Evolutionary conservation across 2,888 invertebrate genomes (phyloP).

Genomic region (Podotricha telesiphe): DNA sequence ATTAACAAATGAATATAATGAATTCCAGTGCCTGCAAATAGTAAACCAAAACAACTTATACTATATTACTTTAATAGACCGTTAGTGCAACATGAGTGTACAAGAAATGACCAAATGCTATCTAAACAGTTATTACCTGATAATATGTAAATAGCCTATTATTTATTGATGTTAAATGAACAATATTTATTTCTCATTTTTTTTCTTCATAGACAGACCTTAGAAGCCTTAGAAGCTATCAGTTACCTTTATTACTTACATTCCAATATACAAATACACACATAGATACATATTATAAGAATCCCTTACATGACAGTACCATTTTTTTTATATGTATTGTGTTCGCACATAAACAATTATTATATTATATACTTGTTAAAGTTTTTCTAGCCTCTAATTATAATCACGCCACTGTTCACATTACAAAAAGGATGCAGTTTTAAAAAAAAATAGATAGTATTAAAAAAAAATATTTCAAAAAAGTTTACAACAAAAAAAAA

Average conservation of each 20-base stretch:
- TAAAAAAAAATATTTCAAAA: constrained; percentile 53
- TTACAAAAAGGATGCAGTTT: constrained; percentile 46
- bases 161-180: constrained; percentile 67
- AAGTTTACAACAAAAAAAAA: constrained; percentile 50
- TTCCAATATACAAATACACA: constrained; percentile 61
- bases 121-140: constrained; percentile 64
- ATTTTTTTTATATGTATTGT: constrained; percentile 42
- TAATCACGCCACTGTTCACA: constrained; percentile 52
- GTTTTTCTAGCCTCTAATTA: constrained; percentile 53
- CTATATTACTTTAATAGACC: constrained; percentile 57
- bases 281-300: constrained; percentile 22
- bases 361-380: constrained; percentile 56
- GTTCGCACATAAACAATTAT: constrained; percentile 55
- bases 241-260: constrained; percentile 66
- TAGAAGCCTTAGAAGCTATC: constrained; percentile 77
- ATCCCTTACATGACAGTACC: constrained; percentile 46
- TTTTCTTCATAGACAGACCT: constrained; percentile 55
- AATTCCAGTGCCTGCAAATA: constrained; percentile 61
- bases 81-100: constrained; percentile 77
- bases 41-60: constrained; percentile 48
- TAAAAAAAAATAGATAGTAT: constrained; percentile 64
- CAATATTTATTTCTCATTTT: constrained; percentile 55
- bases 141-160: constrained; percentile 60
- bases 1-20: constrained; percentile 32
- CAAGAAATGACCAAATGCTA: constrained; percentile 78